These are phyloP conservation scores for Apostichopus leukothele DNA, from an alignment of 53 echinoderm and acorn worm species.

Conservation along the genomic window DNA sequence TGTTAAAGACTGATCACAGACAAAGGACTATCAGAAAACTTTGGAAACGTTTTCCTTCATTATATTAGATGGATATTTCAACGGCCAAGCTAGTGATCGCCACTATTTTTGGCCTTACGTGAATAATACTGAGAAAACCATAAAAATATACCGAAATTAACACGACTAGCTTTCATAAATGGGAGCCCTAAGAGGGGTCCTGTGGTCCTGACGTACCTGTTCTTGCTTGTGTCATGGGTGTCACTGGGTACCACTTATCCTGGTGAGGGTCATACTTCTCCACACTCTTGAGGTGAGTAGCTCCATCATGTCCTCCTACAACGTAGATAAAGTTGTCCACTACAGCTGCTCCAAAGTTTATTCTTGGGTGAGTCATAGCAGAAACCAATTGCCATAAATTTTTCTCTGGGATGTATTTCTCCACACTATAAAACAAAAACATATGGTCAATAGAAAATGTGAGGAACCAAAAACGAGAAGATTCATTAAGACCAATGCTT, in stretches of 20 bases:
- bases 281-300: constrained; percentile 78
- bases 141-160: too few relatives aligned
- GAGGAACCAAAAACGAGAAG: too few relatives aligned
- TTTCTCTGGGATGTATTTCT: constrained; percentile 77
- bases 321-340: constrained; percentile 92
- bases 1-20: too few relatives aligned
- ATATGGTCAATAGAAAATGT: background rate
- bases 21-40: too few relatives aligned
- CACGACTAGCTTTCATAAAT: too few relatives aligned
- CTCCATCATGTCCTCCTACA: constrained; percentile 93
- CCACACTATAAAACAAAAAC: constrained; percentile 61
- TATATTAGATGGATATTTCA: too few relatives aligned
- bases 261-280: constrained; percentile 83
- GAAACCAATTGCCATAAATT: constrained; percentile 86
- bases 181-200: too few relatives aligned
- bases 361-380: constrained; percentile 85
- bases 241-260: constrained; percentile 75
- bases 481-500: too few relatives aligned
- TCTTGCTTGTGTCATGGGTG: constrained; percentile 76
- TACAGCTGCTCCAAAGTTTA: constrained; percentile 91
- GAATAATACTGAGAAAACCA: too few relatives aligned
- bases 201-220: constrained; percentile 64
- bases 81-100: too few relatives aligned
- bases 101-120: too few relatives aligned
- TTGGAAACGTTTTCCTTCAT: too few relatives aligned